phyloP scores from a whole-genome alignment of 2,797 vertebrate genomes.

The Pelobates cultripes region DNA sequence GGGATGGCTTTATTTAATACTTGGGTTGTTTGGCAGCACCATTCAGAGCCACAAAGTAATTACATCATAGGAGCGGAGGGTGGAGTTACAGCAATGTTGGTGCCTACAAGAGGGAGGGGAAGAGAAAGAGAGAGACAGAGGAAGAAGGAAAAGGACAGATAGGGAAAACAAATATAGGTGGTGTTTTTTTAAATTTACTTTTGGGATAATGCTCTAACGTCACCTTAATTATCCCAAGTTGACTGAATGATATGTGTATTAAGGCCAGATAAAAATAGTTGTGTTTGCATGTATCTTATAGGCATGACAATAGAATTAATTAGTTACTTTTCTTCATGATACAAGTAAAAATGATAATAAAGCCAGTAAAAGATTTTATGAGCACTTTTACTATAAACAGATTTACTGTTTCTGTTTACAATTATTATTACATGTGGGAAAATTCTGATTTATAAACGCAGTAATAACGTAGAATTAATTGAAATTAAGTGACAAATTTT shows the following conservation, averaged over 20 bases:
- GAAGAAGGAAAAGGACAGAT: slow-evolving; percentile 35
- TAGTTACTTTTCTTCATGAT: neutral
- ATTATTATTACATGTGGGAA: too few species aligned
- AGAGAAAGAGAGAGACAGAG: slow-evolving; percentile 8
- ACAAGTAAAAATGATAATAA: too few species aligned
- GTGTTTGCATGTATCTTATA: slow-evolving; percentile 30
- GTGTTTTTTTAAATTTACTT: slow-evolving; percentile 48
- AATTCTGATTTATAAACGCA: too few species aligned
- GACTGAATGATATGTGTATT: slow-evolving; percentile 30
- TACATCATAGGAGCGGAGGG: slow-evolving; percentile 46
- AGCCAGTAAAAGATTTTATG: too few species aligned
- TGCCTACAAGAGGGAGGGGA: slow-evolving; percentile 4
- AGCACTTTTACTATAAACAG: too few species aligned
- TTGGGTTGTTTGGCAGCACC: slow-evolving; percentile 46
- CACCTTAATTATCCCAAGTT: slow-evolving; percentile 35
- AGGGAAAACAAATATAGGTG: slow-evolving; percentile 18
- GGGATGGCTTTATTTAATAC: slow-evolving; percentile 50
- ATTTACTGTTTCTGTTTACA: too few species aligned
- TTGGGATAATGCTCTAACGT: slow-evolving; percentile 51
- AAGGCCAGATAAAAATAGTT: slow-evolving; percentile 24
- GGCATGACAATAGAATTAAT: neutral
- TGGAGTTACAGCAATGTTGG: slow-evolving; percentile 35
- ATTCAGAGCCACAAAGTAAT: slow-evolving; percentile 47
- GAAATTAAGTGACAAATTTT: too few species aligned
- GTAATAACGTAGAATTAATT: too few species aligned